phyloP scores from a whole-genome alignment of 2,797 vertebrate species.

The Myioborus miniatus region DNA sequence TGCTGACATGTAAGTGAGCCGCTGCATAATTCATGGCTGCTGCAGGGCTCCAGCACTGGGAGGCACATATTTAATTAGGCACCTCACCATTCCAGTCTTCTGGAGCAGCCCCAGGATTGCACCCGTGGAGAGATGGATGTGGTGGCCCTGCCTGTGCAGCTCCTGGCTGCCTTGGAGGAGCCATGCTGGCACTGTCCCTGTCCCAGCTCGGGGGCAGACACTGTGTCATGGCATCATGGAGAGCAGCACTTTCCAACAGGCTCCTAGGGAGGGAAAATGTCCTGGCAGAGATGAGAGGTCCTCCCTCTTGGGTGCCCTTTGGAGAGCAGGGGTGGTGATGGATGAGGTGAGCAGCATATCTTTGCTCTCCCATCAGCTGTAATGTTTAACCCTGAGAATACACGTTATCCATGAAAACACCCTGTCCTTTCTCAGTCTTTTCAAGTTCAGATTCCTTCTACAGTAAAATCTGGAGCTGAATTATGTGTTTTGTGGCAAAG shows the following conservation, averaged over 20 bases:
- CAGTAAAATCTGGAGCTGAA: neutral
- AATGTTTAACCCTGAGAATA: rapidly evolving
- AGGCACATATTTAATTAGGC: slow-evolving; percentile 42
- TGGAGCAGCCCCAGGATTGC: neutral
- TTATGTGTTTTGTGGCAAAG: neutral
- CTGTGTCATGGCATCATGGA: rapidly evolving
- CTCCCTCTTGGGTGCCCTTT: neutral
- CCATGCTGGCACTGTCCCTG: rapidly evolving
- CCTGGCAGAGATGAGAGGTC: rapidly evolving
- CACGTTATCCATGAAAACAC: neutral
- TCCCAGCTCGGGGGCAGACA: neutral
- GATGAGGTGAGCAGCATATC: neutral
- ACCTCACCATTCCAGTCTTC: neutral
- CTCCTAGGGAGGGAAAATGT: neutral
- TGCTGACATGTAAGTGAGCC: slow-evolving; percentile 48
- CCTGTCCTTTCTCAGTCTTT: neutral
- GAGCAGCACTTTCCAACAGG: neutral
- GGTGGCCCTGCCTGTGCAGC: neutral
- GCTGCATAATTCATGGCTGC: slow-evolving; percentile 64
- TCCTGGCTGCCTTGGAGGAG: neutral
- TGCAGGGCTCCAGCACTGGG: slow-evolving; percentile 23
- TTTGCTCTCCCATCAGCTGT: neutral
- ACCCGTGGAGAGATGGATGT: neutral
- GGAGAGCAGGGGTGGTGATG: neutral
- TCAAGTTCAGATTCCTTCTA: neutral